Percentiles rank a stretch among this genome's conserved stretches.
Evolutionary conservation across 2,888 invertebrate genomes (phyloP).

Genomic region (Auanema freiburgensis): DNA sequence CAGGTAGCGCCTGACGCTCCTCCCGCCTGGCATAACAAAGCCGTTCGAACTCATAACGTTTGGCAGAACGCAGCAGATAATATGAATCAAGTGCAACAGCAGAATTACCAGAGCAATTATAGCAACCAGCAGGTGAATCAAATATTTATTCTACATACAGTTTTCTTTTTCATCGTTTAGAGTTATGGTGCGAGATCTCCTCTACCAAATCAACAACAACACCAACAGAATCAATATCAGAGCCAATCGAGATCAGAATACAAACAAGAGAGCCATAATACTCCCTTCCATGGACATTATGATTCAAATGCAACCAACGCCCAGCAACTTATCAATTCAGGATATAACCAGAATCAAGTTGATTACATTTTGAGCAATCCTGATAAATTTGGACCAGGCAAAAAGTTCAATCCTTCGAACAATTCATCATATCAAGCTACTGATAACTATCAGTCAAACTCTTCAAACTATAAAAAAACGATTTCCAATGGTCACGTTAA

Average conservation of each 20-base stretch:
- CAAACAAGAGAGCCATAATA: too few relatives aligned
- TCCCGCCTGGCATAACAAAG: slow-evolving; percentile 53
- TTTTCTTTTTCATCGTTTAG: too few relatives aligned
- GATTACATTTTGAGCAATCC: slow-evolving; percentile 36
- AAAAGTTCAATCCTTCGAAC: too few relatives aligned
- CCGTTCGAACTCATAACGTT: slow-evolving; percentile 46
- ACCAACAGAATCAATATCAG: not conserved
- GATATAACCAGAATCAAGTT: slow-evolving; percentile 45
- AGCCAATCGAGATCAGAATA: too few relatives aligned
- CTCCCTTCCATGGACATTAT: slow-evolving; percentile 1
- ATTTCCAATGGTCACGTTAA: too few relatives aligned
- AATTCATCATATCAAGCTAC: too few relatives aligned
- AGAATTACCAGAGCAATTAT: not conserved
- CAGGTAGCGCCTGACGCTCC: slow-evolving; percentile 44
- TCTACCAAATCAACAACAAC: slow-evolving; percentile 19
- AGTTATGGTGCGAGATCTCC: slow-evolving; percentile 17
- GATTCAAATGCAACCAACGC: slow-evolving; percentile 26
- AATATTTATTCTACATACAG: not conserved
- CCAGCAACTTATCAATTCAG: slow-evolving; percentile 35
- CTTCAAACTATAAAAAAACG: too few relatives aligned
- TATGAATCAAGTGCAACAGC: slow-evolving; percentile 23
- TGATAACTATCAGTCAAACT: too few relatives aligned
- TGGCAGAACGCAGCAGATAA: slow-evolving; percentile 55
- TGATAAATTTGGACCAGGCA: slow-evolving; percentile 21
- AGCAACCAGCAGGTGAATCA: not conserved